These are phyloP conservation scores for Pocillopora damicornis DNA, from an alignment of 64 coral and sea anemone species.

Conservation along the genomic window DNA sequence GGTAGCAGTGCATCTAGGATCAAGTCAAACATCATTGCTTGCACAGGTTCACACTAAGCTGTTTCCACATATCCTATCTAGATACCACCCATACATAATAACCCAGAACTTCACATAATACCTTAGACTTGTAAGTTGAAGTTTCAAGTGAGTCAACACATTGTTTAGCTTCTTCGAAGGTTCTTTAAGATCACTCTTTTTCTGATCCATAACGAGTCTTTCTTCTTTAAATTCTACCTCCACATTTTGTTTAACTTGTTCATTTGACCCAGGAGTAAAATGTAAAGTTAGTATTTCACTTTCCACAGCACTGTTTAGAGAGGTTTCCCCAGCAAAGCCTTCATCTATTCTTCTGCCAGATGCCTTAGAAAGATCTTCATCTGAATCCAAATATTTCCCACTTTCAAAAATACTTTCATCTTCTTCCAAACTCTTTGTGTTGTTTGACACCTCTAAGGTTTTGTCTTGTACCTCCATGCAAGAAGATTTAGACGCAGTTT, in stretches of 20 bases:
- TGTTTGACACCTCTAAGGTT: background rate
- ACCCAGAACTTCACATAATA: background rate
- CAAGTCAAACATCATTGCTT: too few species aligned
- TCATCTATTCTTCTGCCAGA: background rate
- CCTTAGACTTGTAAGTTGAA: slow-evolving; percentile 7
- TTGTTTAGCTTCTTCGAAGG: background rate
- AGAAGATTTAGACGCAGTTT: background rate
- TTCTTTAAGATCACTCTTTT: background rate
- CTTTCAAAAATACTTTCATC: background rate
- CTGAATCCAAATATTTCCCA: background rate
- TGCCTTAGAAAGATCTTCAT: background rate
- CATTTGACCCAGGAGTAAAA: background rate
- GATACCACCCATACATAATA: too few species aligned
- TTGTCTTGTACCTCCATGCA: background rate
- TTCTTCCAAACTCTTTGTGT: background rate
- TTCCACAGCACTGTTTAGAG: background rate
- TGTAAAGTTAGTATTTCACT: background rate
- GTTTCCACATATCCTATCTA: too few species aligned
- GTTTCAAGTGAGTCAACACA: background rate
- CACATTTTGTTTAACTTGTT: slow-evolving; percentile 12
- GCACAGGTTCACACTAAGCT: too few species aligned
- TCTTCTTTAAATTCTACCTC: background rate
- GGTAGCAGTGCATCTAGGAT: too few species aligned
- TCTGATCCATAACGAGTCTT: background rate
- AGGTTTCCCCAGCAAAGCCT: background rate